These are phyloP conservation scores for Macropis europaea DNA, from an alignment of 2,888 invertebrate species.

Conservation along the genomic window DNA sequence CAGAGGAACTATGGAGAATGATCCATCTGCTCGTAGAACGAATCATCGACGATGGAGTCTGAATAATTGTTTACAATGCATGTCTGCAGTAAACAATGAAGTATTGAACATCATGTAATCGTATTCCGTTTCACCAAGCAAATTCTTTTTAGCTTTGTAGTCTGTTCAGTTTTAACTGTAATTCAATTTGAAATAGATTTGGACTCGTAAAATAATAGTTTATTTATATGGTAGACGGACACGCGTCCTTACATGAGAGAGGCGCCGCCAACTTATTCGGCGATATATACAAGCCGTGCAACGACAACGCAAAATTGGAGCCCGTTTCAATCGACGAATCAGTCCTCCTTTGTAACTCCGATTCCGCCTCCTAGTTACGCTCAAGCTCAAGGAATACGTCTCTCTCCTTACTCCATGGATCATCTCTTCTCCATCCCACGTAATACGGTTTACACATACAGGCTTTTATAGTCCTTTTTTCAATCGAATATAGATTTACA, in stretches of 20 bases:
- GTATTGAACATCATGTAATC: slow-evolving; percentile 16
- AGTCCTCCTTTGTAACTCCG: slow-evolving; percentile 43
- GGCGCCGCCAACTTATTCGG: slow-evolving; percentile 57
- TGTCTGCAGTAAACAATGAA: slow-evolving; percentile 21
- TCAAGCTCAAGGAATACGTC: slow-evolving; percentile 48
- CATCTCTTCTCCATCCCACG: slow-evolving; percentile 41
- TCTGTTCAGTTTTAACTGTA: too few relatives aligned
- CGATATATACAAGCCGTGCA: slow-evolving; percentile 32
- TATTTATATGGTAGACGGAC: slow-evolving; percentile 8
- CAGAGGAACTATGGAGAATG: neutral
- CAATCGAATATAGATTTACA: neutral
- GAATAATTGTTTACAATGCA: slow-evolving; percentile 25
- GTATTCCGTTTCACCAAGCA: neutral
- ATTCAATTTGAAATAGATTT: too few relatives aligned
- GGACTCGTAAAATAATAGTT: neutral
- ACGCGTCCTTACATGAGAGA: slow-evolving; percentile 22
- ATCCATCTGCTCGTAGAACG: neutral
- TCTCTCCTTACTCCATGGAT: slow-evolving; percentile 48
- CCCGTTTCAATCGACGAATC: slow-evolving; percentile 14
- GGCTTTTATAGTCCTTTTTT: neutral
- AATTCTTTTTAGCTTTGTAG: too few relatives aligned
- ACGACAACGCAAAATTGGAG: slow-evolving; percentile 5
- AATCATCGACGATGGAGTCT: slow-evolving; percentile 31
- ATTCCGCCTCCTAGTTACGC: slow-evolving; percentile 57
- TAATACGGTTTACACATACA: slow-evolving; percentile 20